Evolutionary conservation across 1,140 invertebrate species (phyloP).

Genomic region (Heliconius melpomene): DNA sequence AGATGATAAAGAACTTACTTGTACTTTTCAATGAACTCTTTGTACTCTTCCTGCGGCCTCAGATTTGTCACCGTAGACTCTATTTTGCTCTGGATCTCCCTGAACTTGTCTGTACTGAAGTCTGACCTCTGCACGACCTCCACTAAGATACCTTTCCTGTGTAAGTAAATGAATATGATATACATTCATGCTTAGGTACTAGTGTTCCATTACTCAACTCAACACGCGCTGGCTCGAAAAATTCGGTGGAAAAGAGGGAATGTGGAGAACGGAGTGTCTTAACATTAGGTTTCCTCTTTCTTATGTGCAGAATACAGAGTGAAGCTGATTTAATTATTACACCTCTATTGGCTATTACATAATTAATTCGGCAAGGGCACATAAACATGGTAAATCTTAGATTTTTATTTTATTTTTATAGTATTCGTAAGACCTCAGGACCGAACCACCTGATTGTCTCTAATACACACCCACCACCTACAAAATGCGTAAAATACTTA

Average conservation of each 20-base stretch:
- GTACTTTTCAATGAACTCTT: conserved; percentile 91
- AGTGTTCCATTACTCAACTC: too few relatives aligned
- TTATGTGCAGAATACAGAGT: not conserved
- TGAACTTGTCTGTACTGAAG: conserved; percentile 88
- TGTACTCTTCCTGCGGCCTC: conserved; percentile 90
- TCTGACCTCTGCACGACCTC: conserved; percentile 88
- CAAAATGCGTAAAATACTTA: too few relatives aligned
- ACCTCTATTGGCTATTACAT: too few relatives aligned
- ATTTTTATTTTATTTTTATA: too few relatives aligned
- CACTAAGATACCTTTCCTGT: conserved; percentile 87
- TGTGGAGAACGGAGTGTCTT: not conserved
- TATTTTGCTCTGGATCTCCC: conserved; percentile 87
- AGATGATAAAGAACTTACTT: conserved; percentile 81
- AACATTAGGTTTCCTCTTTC: not conserved
- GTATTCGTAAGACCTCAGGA: too few relatives aligned
- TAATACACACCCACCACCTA: too few relatives aligned
- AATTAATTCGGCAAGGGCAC: too few relatives aligned
- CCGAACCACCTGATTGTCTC: too few relatives aligned
- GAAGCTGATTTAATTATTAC: not conserved
- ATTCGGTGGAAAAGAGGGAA: not conserved
- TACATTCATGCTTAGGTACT: too few relatives aligned
- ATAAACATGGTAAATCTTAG: too few relatives aligned
- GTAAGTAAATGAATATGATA: not conserved
- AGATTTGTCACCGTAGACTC: conserved; percentile 86
- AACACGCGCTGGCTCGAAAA: not conserved